Evolutionary conservation across 92 coral and sea anemone species (phyloP).

Genomic region (Palythoa grandiflora): DNA sequence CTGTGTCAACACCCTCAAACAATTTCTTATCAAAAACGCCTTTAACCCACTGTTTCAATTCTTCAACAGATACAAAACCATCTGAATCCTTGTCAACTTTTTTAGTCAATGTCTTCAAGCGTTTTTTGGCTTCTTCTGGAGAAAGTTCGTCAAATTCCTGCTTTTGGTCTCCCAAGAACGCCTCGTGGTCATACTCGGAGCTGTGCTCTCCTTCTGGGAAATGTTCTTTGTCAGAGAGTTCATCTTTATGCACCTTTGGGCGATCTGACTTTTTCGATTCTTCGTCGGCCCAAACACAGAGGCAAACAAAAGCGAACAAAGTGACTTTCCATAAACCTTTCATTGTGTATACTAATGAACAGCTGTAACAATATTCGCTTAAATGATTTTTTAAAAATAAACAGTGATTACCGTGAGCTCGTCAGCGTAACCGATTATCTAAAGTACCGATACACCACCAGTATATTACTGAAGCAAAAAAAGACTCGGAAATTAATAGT

Average conservation of each 20-base stretch:
- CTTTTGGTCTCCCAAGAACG: slow-evolving; percentile 92
- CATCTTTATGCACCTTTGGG: slow-evolving; percentile 68
- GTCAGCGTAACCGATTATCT: background rate
- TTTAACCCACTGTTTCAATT: slow-evolving; percentile 91
- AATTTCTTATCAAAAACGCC: slow-evolving; percentile 80
- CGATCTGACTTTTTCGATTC: slow-evolving; percentile 34
- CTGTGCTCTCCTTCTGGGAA: slow-evolving; percentile 81
- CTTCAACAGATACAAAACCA: slow-evolving; percentile 81
- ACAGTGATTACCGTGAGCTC: background rate
- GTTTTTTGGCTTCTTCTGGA: slow-evolving; percentile 92
- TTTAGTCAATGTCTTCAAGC: slow-evolving; percentile 69
- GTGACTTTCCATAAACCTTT: slow-evolving; percentile 15
- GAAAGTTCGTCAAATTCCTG: slow-evolving; percentile 92
- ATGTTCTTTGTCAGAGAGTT: slow-evolving; percentile 87
- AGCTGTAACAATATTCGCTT: background rate
- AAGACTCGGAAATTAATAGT: background rate
- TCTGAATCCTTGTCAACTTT: slow-evolving; percentile 88
- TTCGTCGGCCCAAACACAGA: slow-evolving; percentile 40
- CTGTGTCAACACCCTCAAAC: slow-evolving; percentile 81
- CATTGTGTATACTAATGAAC: background rate
- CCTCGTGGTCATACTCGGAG: slow-evolving; percentile 95
- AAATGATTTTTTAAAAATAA: background rate
- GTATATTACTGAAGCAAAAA: background rate
- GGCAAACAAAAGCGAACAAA: slow-evolving; percentile 10
- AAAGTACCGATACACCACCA: background rate